These are phyloP conservation scores for Parauchenoglanis ngamensis DNA, from an alignment of 2,797 vertebrate genomes.

Conservation along the genomic window DNA sequence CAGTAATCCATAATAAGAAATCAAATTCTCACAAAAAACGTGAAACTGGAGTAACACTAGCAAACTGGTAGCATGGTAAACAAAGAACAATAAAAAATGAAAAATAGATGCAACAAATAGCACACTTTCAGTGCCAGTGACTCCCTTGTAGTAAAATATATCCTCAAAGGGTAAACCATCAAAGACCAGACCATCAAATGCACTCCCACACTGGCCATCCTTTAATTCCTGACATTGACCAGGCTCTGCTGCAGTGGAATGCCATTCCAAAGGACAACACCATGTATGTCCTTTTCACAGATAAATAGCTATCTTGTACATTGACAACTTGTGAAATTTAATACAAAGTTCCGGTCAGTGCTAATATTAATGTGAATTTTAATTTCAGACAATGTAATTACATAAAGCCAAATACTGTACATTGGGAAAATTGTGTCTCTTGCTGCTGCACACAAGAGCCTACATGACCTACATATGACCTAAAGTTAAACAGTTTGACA, in stretches of 20 bases:
- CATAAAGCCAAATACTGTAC: neutral
- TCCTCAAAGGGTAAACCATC: neutral
- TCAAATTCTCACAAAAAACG: neutral
- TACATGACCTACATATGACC: neutral
- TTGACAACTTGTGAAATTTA: neutral
- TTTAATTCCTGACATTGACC: slow-evolving; percentile 6
- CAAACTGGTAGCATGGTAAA: neutral
- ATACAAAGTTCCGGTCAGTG: neutral
- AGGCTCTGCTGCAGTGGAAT: neutral
- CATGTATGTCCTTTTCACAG: neutral
- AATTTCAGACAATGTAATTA: neutral
- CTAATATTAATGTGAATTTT: neutral
- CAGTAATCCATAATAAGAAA: neutral
- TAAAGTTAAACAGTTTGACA: neutral
- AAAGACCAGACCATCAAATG: neutral
- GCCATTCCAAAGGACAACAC: neutral
- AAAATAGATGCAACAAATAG: neutral
- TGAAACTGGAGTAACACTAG: neutral
- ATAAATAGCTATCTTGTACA: neutral
- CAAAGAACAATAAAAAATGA: neutral
- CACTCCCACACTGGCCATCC: neutral
- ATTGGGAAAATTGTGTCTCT: neutral
- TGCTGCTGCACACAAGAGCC: neutral
- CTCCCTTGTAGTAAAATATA: neutral
- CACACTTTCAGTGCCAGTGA: neutral